Evolutionary conservation across 2,888 invertebrate genomes (phyloP), one percentile per base, ranked within the genome.

Genomic region (Apodemia duryi): DNA sequence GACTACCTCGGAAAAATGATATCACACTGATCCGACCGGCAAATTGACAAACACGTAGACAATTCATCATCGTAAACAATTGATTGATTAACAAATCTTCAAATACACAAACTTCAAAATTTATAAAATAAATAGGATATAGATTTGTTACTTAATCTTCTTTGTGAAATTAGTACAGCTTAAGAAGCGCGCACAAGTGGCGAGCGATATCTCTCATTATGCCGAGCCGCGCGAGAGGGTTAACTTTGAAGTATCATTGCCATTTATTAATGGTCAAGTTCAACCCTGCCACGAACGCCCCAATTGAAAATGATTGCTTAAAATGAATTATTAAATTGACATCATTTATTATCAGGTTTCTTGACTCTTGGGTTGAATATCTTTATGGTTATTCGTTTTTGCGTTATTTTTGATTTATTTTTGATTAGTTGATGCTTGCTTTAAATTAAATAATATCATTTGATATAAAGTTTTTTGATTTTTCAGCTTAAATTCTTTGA

Each of bases 201-300:
- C 74, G 76, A 74, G 73, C 79, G 84, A 82, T 84, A 82, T 76
- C 84, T 78, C 85, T 86, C 84, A 84, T 86, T 83, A 84, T 81
- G 78, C 76, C 67, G 70, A 69, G 71, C 70, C 13, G 72, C 70
- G 66, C 66, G 80, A 80, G 82, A 86, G 90, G 90, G 89, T 90
- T 88, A 88, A 89, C 83, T 89, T 85, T 89, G 88, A 88, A 91
- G 91, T 89, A 90, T 90, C 88, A 89, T 88, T 87, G 82, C 88
- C 85, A 88, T 91, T 91, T 89, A 88, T 90, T 86, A 91, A 88
- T 86, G 91, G 90, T 91, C 90, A 90, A 91, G 88, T 90, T 83
- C 73, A 79, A 76, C 82, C 83, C 78, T 73, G 72, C 75, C 72
- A 76, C 70, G 70, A 68, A 73, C 75, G 69, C 74, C 78, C 81